phyloP scores from a whole-genome alignment of 1,140 invertebrate genomes.

The Drosophila equinoxialis region DNA sequence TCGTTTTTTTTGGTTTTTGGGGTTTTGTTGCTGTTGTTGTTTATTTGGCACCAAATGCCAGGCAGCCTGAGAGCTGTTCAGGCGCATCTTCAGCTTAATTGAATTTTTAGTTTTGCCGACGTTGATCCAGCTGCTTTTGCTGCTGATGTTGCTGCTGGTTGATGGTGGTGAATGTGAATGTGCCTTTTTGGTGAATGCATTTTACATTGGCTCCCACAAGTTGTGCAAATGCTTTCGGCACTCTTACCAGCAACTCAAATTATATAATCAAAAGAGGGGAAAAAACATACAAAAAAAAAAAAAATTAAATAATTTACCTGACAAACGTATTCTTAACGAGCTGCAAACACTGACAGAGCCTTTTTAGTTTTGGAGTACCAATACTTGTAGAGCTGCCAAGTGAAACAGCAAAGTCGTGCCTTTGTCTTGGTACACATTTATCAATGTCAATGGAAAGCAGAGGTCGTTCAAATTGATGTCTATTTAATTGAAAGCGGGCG shows the following conservation, averaged over 20 bases:
- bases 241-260: constrained; percentile 60
- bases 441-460: constrained; percentile 66
- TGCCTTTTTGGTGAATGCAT: constrained; percentile 59
- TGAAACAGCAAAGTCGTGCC: constrained; percentile 64
- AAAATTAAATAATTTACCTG: constrained; percentile 75
- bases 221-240: constrained; percentile 79
- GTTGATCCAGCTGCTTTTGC: constrained; percentile 16
- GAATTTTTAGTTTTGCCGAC: constrained; percentile 64
- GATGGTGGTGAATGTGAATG: constrained; percentile 48
- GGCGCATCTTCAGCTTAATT: constrained; percentile 78
- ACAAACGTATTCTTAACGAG: constrained; percentile 60
- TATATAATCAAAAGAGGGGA: constrained; percentile 57
- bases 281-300: constrained; percentile 51
- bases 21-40: constrained; percentile 2
- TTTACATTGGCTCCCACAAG: constrained; percentile 75
- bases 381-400: constrained; percentile 39
- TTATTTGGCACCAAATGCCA: constrained; percentile 48
- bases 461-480: constrained; percentile 64
- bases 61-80: constrained; percentile 39
- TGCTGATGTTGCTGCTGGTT: constrained; percentile 25
- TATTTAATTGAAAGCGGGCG: constrained; percentile 70
- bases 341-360: constrained; percentile 24
- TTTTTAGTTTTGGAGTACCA: constrained; percentile 20
- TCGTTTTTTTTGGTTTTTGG: constrained; percentile 43
- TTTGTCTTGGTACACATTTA: constrained; percentile 60